These are phyloP conservation scores for Philopedon plagiatum DNA, from an alignment of 2,888 invertebrate species.

Conservation along the genomic window DNA sequence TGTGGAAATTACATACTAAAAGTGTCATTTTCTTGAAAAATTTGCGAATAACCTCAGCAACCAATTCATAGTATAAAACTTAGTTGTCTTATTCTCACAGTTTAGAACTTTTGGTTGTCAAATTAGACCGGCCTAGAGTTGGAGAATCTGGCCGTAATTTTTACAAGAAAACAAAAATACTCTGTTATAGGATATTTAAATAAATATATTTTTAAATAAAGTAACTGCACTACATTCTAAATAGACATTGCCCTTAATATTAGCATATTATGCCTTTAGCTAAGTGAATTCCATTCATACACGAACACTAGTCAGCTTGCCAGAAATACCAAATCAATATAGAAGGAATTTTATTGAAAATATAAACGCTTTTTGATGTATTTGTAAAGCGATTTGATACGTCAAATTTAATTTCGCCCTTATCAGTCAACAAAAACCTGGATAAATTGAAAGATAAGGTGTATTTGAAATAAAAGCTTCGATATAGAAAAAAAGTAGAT, in stretches of 20 bases:
- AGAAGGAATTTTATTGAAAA: background rate
- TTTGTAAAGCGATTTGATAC: slow-evolving; percentile 1
- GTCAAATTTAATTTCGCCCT: slow-evolving; percentile 1
- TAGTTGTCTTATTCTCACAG: too few relatives aligned
- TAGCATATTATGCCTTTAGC: background rate
- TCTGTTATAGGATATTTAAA: too few relatives aligned
- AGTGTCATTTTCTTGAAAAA: too few relatives aligned
- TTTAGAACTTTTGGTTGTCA: too few relatives aligned
- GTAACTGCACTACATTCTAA: too few relatives aligned
- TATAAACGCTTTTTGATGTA: slow-evolving; percentile 1
- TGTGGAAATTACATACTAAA: too few relatives aligned
- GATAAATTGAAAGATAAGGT: background rate
- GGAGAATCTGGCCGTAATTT: too few relatives aligned
- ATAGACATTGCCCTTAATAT: background rate
- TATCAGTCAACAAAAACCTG: slow-evolving; percentile 5
- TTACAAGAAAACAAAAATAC: too few relatives aligned
- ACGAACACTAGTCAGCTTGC: background rate
- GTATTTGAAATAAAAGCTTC: background rate
- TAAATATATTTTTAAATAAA: too few relatives aligned
- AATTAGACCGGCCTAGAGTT: too few relatives aligned
- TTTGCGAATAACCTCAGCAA: too few relatives aligned
- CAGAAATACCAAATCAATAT: background rate
- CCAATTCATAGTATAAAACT: too few relatives aligned
- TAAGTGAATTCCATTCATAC: background rate
- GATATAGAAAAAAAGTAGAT: background rate